phyloP scores from a whole-genome alignment of 2,888 invertebrate genomes.

The Erannis defoliaria region DNA sequence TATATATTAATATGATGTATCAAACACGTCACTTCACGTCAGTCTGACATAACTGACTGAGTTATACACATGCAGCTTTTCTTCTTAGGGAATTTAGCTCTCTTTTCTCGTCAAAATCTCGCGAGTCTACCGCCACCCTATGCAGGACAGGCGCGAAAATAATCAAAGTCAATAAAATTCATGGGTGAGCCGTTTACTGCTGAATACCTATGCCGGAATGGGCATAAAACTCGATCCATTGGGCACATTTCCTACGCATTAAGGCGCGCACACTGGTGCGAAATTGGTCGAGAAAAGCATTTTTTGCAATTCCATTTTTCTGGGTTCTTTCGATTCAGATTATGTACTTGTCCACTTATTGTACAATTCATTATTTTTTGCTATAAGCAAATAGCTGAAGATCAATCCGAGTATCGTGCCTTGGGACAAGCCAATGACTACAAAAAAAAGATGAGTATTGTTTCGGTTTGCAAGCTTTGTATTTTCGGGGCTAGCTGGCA shows the following conservation, averaged over 20 bases:
- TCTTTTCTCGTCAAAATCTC: neutral
- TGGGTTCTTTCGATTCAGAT: neutral
- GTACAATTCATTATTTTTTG: neutral
- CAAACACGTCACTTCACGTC: too few relatives aligned
- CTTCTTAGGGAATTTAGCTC: too few relatives aligned
- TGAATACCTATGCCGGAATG: conserved; percentile 54
- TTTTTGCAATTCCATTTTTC: conserved; percentile 1
- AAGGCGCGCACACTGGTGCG: conserved; percentile 37
- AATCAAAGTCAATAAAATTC: conserved; percentile 71
- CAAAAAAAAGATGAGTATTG: too few relatives aligned
- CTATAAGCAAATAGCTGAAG: too few relatives aligned
- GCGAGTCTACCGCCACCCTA: neutral
- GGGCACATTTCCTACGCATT: conserved; percentile 57
- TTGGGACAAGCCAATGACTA: too few relatives aligned
- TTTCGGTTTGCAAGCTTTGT: too few relatives aligned
- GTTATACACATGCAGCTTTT: too few relatives aligned
- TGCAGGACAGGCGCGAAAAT: conserved; percentile 46
- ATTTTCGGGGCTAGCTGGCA: too few relatives aligned
- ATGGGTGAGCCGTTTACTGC: conserved; percentile 51
- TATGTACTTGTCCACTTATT: neutral
- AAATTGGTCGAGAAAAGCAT: conserved; percentile 1
- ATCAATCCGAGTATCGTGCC: too few relatives aligned
- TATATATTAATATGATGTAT: too few relatives aligned
- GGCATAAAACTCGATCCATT: conserved; percentile 62
- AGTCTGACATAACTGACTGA: too few relatives aligned